Conservation (phyloP, 2,113 vertebrate genomes). For the Redunca redunca region DNA sequence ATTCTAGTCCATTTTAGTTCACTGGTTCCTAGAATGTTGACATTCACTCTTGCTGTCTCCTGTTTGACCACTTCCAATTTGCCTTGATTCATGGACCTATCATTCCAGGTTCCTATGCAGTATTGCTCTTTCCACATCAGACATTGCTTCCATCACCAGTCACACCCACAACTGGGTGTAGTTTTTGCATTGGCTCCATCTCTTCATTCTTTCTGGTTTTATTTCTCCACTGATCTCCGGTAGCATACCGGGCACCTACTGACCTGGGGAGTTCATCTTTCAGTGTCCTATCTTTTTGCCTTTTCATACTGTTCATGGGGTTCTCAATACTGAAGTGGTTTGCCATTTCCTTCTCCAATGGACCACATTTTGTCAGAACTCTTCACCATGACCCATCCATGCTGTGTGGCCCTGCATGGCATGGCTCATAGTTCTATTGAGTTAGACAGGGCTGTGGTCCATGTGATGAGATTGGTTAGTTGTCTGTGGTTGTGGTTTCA, state of each 20-base stretch:
- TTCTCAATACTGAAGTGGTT: not conserved
- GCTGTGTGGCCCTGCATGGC: not conserved
- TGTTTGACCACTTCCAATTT: not conserved
- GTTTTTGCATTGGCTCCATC: not conserved
- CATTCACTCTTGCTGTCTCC: not conserved
- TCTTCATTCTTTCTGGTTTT: not conserved
- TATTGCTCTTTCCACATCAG: not conserved
- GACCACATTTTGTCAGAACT: not conserved
- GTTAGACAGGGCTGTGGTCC: not conserved
- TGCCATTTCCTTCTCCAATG: not conserved
- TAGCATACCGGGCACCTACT: not conserved
- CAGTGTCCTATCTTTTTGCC: not conserved
- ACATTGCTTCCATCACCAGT: not conserved
- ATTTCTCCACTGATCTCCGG: not conserved
- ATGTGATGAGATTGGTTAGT: not conserved
- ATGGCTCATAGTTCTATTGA: not conserved
- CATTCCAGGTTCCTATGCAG: not conserved
- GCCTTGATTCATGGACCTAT: not conserved
- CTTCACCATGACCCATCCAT: not conserved
- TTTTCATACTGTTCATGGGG: not conserved
- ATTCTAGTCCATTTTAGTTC: not conserved
- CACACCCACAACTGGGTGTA: not conserved
- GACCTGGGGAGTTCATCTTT: not conserved
- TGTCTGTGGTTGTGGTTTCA: not conserved
- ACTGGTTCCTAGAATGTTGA: not conserved